Evolutionary conservation across 1,140 invertebrate species (phyloP).

Genomic region (Atta colombica): DNA sequence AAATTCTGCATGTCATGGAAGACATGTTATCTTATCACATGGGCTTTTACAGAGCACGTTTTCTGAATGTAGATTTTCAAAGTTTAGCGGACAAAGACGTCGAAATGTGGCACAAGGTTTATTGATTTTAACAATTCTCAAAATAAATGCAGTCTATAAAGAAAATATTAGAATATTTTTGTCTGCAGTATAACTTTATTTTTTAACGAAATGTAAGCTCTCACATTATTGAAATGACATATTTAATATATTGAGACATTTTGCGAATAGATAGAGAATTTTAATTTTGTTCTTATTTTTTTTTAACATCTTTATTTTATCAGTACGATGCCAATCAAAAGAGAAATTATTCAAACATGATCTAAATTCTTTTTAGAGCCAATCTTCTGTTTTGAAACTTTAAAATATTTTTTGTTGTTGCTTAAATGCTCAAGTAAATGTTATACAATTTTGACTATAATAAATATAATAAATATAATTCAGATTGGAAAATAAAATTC

Average conservation of each 20-base stretch:
- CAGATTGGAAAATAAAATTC: not conserved
- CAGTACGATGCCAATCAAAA: not conserved
- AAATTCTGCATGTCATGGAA: not conserved
- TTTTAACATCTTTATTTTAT: too few relatives aligned
- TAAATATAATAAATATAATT: not conserved
- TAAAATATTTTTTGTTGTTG: not conserved
- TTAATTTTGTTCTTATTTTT: not conserved
- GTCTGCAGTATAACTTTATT: not conserved
- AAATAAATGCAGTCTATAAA: not conserved
- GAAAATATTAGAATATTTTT: not conserved
- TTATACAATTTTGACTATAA: not conserved
- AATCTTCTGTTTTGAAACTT: not conserved
- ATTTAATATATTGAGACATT: not conserved
- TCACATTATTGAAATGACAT: not conserved
- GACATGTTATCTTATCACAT: slow-evolving; percentile 28
- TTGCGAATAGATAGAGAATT: not conserved
- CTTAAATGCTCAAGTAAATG: not conserved
- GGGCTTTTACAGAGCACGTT: not conserved
- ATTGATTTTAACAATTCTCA: not conserved
- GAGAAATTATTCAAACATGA: not conserved
- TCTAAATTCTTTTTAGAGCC: not conserved
- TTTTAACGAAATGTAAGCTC: not conserved
- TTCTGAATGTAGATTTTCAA: slow-evolving; percentile 24
- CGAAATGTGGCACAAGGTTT: not conserved
- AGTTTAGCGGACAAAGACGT: slow-evolving; percentile 8